phyloP scores from a whole-genome alignment of 2,797 vertebrate species.

The Echeneis naucrates region DNA sequence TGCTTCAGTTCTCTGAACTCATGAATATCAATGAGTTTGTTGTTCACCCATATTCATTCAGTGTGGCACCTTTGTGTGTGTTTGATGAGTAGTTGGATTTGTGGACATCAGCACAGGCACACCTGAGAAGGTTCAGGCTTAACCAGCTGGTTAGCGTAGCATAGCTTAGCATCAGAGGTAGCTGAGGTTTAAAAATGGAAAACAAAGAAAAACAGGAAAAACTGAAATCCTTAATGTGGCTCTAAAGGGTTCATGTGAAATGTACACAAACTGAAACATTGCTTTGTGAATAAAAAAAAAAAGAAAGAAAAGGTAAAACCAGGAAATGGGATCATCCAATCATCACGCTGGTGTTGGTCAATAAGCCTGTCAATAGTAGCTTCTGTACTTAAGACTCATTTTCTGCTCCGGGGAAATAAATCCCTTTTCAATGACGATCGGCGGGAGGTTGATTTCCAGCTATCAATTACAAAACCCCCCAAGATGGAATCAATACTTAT shows the following conservation, averaged over 20 bases:
- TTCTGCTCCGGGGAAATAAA: not conserved
- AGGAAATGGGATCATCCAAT: not conserved
- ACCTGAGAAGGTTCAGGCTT: not conserved
- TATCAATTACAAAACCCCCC: not conserved
- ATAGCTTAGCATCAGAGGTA: not conserved
- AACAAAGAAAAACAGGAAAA: no score
- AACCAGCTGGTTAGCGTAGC: not conserved
- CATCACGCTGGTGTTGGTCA: no score
- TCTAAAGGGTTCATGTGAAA: no score
- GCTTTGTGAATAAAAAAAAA: not conserved
- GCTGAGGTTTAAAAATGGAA: no score
- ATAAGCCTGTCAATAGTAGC: not conserved
- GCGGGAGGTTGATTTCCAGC: not conserved
- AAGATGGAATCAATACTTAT: not conserved
- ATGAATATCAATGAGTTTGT: conserved; percentile 16
- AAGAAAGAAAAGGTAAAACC: not conserved
- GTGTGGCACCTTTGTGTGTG: no score
- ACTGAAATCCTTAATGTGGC: no score
- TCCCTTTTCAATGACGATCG: not conserved
- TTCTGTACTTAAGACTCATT: not conserved
- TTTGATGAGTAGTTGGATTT: not conserved
- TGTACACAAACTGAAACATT: not conserved
- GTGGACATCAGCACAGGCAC: not conserved
- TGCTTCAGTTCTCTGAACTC: not conserved
- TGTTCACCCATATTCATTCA: conserved; percentile 4